Evolutionary conservation across 23 tunicate species (phyloP).

Genomic region (Clavelina lepadiformis): DNA sequence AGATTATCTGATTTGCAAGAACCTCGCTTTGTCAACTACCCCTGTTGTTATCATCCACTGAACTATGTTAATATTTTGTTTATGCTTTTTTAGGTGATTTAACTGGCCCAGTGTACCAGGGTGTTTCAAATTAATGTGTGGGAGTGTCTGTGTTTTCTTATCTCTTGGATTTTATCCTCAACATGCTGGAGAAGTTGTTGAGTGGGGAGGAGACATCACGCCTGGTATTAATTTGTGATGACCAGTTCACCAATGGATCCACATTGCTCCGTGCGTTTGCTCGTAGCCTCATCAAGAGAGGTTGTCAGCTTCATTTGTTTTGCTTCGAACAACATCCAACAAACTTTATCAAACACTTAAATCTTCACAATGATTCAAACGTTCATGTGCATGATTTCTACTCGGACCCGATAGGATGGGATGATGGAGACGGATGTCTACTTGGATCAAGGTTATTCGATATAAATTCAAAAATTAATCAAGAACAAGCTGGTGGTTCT

Average conservation of each 20-base stretch:
- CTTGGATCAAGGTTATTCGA: neutral
- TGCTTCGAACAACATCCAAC: neutral
- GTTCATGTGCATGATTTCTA: conserved; percentile 15
- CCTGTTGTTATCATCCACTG: no score
- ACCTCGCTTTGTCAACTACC: no score
- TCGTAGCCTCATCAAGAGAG: neutral
- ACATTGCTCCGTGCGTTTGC: neutral
- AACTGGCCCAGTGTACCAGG: no score
- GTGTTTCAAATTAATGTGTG: no score
- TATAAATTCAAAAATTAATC: no score
- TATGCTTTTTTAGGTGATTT: no score
- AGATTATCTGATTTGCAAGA: no score
- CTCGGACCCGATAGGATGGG: conserved; percentile 4
- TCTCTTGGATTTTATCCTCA: no score
- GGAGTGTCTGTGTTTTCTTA: no score
- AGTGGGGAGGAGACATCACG: neutral
- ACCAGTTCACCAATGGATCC: neutral
- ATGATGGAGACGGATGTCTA: neutral
- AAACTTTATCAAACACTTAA: neutral
- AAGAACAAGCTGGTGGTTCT: neutral
- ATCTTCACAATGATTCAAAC: neutral
- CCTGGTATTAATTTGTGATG: conserved; percentile 2
- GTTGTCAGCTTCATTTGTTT: neutral
- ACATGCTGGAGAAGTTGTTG: conserved; percentile 10
- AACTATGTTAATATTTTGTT: no score